Conservation (phyloP, 2,888 invertebrate genomes). For the Tromatobia lineatoria region DNA sequence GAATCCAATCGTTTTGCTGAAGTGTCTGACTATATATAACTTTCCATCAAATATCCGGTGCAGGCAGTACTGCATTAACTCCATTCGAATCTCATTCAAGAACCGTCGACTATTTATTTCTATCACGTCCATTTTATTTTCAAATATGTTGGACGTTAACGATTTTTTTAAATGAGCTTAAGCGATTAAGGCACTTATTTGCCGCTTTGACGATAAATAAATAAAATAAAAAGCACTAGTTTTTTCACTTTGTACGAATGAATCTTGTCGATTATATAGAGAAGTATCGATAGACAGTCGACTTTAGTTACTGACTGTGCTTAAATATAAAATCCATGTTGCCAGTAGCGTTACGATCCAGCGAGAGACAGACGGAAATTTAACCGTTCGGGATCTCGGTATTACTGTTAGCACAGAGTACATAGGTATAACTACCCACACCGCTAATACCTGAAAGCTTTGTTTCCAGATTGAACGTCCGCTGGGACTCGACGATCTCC, state of each 20-base stretch:
- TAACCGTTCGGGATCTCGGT: conserved; percentile 43
- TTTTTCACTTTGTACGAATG: neutral
- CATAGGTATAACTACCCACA: conserved; percentile 23
- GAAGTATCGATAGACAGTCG: neutral
- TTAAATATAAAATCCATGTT: neutral
- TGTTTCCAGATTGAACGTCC: conserved; percentile 47
- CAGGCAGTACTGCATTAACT: neutral
- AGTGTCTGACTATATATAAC: neutral
- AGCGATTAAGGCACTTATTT: conserved; percentile 1
- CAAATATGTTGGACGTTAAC: neutral
- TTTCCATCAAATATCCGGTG: neutral
- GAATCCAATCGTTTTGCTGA: neutral
- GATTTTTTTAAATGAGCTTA: neutral
- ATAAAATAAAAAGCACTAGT: neutral
- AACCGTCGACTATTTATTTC: neutral
- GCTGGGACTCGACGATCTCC: conserved; percentile 42
- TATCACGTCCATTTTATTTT: neutral
- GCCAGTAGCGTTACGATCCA: neutral
- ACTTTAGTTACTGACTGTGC: neutral
- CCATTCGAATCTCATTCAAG: neutral
- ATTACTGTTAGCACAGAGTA: conserved; percentile 27
- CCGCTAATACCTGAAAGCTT: conserved; percentile 42
- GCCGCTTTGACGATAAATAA: neutral
- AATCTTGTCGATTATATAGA: neutral
- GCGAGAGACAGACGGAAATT: conserved; percentile 17